phyloP scores from a whole-genome alignment of 92 coral and sea anemone species.

The Zoanthus sociatus region DNA sequence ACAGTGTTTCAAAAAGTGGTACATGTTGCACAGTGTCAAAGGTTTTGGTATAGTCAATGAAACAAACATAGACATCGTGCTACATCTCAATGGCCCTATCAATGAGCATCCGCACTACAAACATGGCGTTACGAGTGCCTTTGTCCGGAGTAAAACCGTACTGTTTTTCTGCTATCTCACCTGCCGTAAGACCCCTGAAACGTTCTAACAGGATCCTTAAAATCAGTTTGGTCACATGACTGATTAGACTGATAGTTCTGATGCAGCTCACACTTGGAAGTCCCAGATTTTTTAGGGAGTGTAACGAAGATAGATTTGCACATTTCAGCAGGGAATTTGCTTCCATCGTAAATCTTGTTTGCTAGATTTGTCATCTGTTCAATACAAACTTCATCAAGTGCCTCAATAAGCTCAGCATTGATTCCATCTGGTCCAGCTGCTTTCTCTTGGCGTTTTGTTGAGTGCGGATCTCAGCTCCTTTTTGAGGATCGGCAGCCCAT shows the following conservation, averaged over 20 bases:
- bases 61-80: slow-evolving; percentile 4
- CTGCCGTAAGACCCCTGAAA: neutral
- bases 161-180: neutral
- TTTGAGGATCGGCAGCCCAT: neutral
- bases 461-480: neutral
- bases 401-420: neutral
- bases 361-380: neutral
- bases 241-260: neutral
- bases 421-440: neutral
- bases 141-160: neutral
- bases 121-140: neutral
- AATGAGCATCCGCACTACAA: neutral
- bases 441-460: neutral
- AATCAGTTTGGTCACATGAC: neutral
- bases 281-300: neutral
- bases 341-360: neutral
- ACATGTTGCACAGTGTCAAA: neutral
- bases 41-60: neutral
- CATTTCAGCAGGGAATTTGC: neutral
- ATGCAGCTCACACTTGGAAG: neutral
- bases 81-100: neutral
- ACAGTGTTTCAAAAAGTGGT: neutral
- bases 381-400: neutral
- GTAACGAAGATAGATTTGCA: neutral
- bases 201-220: neutral